These are phyloP conservation scores for Drosophila rubida DNA, from an alignment of 2,888 invertebrate genomes.

Conservation along the genomic window DNA sequence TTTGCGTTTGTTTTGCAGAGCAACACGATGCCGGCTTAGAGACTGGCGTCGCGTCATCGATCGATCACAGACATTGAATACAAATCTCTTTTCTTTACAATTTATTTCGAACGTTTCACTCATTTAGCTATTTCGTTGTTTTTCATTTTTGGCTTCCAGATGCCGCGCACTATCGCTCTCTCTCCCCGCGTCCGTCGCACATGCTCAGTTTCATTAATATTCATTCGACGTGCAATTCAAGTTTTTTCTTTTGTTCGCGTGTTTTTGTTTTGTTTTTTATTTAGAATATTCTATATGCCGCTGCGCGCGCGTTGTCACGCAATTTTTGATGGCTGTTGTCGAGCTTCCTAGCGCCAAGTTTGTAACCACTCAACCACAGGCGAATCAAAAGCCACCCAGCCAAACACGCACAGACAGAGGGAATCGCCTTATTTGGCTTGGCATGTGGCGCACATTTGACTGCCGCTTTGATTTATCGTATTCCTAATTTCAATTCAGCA, in stretches of 20 bases:
- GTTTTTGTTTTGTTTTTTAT: conserved; percentile 24
- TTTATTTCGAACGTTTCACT: conserved; percentile 24
- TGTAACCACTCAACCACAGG: conserved; percentile 25
- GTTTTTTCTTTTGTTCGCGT: conserved; percentile 37
- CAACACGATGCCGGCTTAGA: conserved; percentile 52
- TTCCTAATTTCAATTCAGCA: background rate
- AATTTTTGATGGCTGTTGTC: conserved; percentile 34
- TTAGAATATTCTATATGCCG: conserved; percentile 40
- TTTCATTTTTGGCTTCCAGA: conserved; percentile 25
- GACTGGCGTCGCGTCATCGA: conserved; percentile 23
- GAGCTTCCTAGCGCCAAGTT: conserved; percentile 69
- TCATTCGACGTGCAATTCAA: conserved; percentile 62
- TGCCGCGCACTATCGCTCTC: conserved; percentile 23
- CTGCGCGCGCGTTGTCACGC: conserved; percentile 29
- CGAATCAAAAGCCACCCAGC: conserved; percentile 7
- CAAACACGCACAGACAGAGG: conserved; percentile 1
- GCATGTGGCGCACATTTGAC: conserved; percentile 32
- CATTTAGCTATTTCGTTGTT: background rate
- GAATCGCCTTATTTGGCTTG: conserved; percentile 35
- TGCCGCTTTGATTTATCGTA: conserved; percentile 35
- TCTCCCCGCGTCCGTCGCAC: background rate
- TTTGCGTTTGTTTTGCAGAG: conserved; percentile 31
- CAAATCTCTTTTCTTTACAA: conserved; percentile 44
- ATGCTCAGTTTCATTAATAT: conserved; percentile 56
- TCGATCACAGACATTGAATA: conserved; percentile 41